A percentile compares a stretch with the other conserved stretches of the same genome.
These are phyloP conservation scores for Excalfactoria chinensis DNA, from an alignment of 2,113 vertebrate genomes.

Conservation along the genomic window DNA sequence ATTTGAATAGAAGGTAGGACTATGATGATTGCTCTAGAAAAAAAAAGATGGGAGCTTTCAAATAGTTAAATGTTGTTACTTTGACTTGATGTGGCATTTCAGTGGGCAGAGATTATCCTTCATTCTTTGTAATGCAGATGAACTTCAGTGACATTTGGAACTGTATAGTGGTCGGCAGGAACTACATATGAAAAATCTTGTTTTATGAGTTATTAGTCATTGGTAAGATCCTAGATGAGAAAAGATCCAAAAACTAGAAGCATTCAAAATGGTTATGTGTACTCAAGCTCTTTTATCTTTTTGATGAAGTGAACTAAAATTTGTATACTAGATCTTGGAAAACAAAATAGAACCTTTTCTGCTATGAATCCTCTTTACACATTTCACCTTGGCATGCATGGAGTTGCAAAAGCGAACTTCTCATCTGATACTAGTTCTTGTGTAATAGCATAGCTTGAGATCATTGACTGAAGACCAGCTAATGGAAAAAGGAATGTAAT, in stretches of 20 bases:
- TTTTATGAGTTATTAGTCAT: not conserved
- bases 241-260: not conserved
- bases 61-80: not conserved
- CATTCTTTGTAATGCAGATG: not conserved
- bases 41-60: not conserved
- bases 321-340: not conserved
- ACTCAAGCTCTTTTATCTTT: not conserved
- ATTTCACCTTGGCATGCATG: not conserved
- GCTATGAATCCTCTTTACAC: not conserved
- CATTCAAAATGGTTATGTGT: not conserved
- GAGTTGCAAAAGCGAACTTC: constrained; percentile 26
- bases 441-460: constrained; percentile 61
- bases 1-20: constrained; percentile 23
- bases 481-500: constrained; percentile 65
- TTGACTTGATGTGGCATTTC: not conserved
- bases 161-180: not conserved
- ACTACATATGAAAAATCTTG: not conserved
- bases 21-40: not conserved
- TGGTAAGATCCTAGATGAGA: not conserved
- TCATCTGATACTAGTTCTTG: constrained; percentile 40
- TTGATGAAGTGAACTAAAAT: not conserved
- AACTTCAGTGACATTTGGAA: not conserved
- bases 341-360: not conserved
- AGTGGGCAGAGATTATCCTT: not conserved
- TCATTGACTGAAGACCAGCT: constrained; percentile 47